Base-by-base conservation (phyloP, 1,140 invertebrate species). In the Protaetia brevitarsis region DNA sequence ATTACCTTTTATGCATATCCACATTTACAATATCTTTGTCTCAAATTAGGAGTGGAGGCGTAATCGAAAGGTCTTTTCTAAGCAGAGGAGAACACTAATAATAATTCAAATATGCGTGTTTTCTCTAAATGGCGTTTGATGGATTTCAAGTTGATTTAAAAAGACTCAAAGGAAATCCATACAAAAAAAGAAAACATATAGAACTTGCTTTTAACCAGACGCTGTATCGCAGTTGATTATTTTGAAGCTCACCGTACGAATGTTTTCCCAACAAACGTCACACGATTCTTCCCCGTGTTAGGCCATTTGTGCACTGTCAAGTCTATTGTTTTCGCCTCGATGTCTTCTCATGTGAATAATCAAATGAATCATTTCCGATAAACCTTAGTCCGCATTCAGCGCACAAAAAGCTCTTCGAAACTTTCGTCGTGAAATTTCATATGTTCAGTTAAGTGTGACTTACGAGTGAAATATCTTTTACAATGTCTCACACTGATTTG, bases 231-330 rank as follows among this genome's bases (percentile, higher is more conserved):
- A n/a, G n/a, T n/a, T n/a, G n/a, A 5, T 23, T 19, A 16, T 5
- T 34, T 34, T n/a, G n/a, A 41, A 41, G 11, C 31, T 64, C 70
- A 78, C 77, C 77, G 73, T 69, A 74, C 74, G 66, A 79, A 78
- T 29, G 78, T 82, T 63, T 83, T 81, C 16, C 81, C 80, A n/a
- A 67, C 84, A 86, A 41, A 85, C 79, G 1, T 79, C 80, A 70
- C 84, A 86, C n/a, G 81, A 74, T 90, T 89, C 74, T 91, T 89
- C 3, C 88, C 88, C 11, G 89, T 92, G 75, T 92, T 90, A 72
- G 84, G 82, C 5, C 82, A 69, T 66, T 84, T 82, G 69, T 84
- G 83, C 57, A 85, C 80, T 71, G 82, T 82, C 63, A 86, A 73
- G 81, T 82, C 79, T 41, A 85, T 81, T 59, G 84, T 79, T 68